A percentile compares a stretch with the other conserved stretches of the same genome.
Evolutionary conservation across 2,797 vertebrate species (phyloP).

Genomic region (Tapera naevia): DNA sequence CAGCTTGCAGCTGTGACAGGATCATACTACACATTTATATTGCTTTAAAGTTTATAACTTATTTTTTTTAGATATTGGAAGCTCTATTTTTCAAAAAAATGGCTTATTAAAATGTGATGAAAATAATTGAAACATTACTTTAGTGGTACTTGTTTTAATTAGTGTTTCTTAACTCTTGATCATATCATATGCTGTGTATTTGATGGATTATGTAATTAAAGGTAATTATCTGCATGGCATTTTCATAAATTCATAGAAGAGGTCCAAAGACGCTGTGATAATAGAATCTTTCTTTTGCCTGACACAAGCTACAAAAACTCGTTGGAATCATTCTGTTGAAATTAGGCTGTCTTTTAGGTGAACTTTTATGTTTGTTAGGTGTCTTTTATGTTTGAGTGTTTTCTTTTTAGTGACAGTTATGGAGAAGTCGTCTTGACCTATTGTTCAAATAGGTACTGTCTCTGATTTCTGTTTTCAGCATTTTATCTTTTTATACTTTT

Average conservation of each 20-base stretch:
- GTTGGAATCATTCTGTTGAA: background rate
- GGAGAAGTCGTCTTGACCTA: background rate
- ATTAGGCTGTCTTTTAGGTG: background rate
- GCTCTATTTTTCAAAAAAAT: background rate
- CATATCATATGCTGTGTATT: background rate
- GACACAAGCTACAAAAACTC: background rate
- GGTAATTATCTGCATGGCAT: background rate
- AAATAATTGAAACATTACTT: background rate
- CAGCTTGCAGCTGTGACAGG: background rate
- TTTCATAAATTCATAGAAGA: background rate
- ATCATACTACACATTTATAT: background rate
- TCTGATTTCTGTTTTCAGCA: background rate
- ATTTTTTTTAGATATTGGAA: background rate
- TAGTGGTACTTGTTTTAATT: background rate
- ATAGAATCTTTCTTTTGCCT: background rate
- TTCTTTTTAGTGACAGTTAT: background rate
- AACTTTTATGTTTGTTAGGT: too few species aligned
- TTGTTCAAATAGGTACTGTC: background rate
- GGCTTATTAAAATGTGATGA: background rate
- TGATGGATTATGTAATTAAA: background rate
- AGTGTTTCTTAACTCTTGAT: background rate
- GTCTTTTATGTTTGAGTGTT: background rate
- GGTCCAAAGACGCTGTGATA: background rate
- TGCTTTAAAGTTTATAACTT: background rate
- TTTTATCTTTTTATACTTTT: background rate